Conservation (phyloP, 2,888 invertebrate species). For the Drosophila koepferae region DNA sequence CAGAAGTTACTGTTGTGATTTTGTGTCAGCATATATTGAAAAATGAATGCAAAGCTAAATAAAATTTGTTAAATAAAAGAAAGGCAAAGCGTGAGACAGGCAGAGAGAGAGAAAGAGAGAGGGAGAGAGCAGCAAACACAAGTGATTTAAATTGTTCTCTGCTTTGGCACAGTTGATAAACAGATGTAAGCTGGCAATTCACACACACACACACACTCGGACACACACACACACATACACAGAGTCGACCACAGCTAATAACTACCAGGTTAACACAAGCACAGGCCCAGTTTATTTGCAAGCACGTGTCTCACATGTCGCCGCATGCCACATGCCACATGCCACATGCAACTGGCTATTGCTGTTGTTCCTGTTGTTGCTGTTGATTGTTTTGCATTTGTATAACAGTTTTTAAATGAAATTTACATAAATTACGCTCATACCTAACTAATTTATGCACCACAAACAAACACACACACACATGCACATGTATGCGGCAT, state of each 20-base stretch:
- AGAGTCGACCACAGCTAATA: conserved; percentile 12
- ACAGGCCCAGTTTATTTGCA: background rate
- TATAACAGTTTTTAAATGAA: conserved; percentile 27
- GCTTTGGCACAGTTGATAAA: conserved; percentile 32
- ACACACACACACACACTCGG: conserved; percentile 4
- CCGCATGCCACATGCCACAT: conserved; percentile 7
- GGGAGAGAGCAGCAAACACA: conserved; percentile 8
- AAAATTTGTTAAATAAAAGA: conserved; percentile 7
- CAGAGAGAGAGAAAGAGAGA: background rate
- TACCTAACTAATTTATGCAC: conserved; percentile 32
- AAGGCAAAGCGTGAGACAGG: background rate
- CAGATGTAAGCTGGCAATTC: conserved; percentile 35
- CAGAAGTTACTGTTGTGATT: conserved; percentile 4
- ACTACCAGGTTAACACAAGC: conserved; percentile 15
- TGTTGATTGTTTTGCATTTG: conserved; percentile 22
- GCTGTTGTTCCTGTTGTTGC: background rate
- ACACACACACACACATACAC: conserved; percentile 8
- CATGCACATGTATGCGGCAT: background rate
- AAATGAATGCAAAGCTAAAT: conserved; percentile 28
- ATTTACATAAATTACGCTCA: conserved; percentile 22
- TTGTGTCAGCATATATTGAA: conserved; percentile 33
- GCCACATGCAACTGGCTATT: conserved; percentile 1
- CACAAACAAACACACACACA: background rate
- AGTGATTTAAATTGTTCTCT: conserved; percentile 41
- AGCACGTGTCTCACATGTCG: conserved; percentile 10